These are phyloP conservation scores for Macrosiphum euphorbiae DNA, from an alignment of 2,888 invertebrate species.

Conservation along the genomic window DNA sequence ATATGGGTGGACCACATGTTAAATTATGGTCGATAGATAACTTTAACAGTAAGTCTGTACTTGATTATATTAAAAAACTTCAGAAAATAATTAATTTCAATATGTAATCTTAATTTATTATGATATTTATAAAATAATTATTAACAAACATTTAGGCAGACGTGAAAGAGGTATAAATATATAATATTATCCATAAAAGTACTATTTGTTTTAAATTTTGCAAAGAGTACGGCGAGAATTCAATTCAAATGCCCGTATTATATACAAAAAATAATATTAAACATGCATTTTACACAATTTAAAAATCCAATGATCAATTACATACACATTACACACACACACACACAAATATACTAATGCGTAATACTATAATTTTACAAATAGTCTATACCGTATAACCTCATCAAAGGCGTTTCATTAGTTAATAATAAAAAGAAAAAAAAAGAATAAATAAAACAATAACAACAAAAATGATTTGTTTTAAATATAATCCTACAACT, in stretches of 20 bases:
- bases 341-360: not conserved
- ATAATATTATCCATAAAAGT: not conserved
- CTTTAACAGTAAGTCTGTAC: not conserved
- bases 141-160: not conserved
- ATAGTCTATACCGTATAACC: not conserved
- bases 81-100: not conserved
- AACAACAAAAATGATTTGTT: conserved; percentile 49
- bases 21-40: not conserved
- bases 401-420: conserved; percentile 4
- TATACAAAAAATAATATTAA: conserved; percentile 19
- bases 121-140: not conserved
- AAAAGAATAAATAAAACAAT: conserved; percentile 54
- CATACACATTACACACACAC: not conserved
- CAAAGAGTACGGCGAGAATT: not conserved
- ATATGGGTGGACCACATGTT: not conserved
- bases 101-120: not conserved
- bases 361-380: conserved; percentile 33
- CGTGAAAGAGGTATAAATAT: not conserved
- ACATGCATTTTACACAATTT: conserved; percentile 42
- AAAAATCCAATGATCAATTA: conserved; percentile 43
- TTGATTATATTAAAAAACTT: not conserved
- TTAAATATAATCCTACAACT: conserved; percentile 50
- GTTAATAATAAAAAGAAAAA: conserved; percentile 52
- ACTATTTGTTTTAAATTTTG: not conserved
- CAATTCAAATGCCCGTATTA: not conserved